phyloP scores from a whole-genome alignment of 2,888 invertebrate genomes.

The Chirona hameri region DNA sequence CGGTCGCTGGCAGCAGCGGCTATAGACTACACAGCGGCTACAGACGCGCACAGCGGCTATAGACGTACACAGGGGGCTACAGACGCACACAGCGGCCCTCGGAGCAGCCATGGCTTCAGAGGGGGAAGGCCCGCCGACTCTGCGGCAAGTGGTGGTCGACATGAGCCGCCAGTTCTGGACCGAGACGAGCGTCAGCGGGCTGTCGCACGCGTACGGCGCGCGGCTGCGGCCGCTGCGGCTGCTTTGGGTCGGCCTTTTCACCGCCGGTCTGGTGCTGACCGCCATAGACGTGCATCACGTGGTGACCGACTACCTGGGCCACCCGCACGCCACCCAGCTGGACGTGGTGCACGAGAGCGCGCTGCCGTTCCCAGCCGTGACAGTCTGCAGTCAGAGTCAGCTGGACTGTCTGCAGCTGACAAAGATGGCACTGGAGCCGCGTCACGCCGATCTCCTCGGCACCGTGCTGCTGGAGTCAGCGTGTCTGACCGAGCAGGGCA shows the following conservation, averaged over 20 bases:
- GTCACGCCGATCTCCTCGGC: no score
- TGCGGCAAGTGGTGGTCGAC: background rate
- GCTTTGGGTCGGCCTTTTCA: conserved; percentile 5
- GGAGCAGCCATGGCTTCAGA: no score
- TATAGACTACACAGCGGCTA: no score
- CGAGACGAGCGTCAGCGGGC: background rate
- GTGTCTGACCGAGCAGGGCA: background rate
- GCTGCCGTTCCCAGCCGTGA: conserved; percentile 33
- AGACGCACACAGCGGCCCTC: no score
- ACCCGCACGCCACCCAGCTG: background rate
- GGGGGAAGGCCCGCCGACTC: background rate
- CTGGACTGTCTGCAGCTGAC: conserved; percentile 32
- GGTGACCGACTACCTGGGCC: background rate
- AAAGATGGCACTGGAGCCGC: background rate
- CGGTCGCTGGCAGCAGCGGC: no score
- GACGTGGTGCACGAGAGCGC: conserved; percentile 3
- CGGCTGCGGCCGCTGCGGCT: background rate
- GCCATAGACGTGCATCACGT: background rate
- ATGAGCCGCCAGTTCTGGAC: background rate
- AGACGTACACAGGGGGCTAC: no score
- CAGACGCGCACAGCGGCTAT: no score
- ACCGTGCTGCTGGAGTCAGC: background rate
- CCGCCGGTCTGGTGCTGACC: background rate
- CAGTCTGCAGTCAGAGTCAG: conserved; percentile 36
- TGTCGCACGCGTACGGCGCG: background rate